A percentile compares a stretch with the other conserved stretches of the same genome.
Evolutionary conservation across 2,113 vertebrate genomes (phyloP).

Genomic region (Varanus salvator): DNA sequence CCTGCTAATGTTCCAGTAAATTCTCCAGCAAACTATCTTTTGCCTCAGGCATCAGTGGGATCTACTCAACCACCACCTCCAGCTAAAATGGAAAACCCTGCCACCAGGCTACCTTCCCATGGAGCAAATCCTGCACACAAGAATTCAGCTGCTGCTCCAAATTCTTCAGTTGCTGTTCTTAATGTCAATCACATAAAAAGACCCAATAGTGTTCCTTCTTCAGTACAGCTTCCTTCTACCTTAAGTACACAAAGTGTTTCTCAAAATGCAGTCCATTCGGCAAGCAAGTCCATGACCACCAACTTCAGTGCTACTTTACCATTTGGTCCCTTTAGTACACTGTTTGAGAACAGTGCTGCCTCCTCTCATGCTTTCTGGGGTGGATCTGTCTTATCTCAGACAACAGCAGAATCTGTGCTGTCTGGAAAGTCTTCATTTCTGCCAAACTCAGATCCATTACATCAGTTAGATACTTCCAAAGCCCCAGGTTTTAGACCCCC

Average conservation of each 20-base stretch:
- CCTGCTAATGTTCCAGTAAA: slow-evolving; percentile 77
- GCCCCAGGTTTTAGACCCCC: slow-evolving; percentile 95
- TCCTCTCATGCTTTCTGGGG: slow-evolving; percentile 97
- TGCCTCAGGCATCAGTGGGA: slow-evolving; percentile 83
- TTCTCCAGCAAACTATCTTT: slow-evolving; percentile 85
- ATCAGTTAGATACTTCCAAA: slow-evolving; percentile 96
- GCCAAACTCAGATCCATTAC: slow-evolving; percentile 93
- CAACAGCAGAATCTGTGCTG: slow-evolving; percentile 87
- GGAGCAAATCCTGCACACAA: slow-evolving; percentile 74
- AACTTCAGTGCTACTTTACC: slow-evolving; percentile 92
- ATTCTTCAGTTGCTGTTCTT: slow-evolving; percentile 80
- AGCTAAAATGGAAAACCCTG: slow-evolving; percentile 81
- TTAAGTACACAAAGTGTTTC: slow-evolving; percentile 96
- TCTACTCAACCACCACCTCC: slow-evolving; percentile 70
- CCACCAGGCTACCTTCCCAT: slow-evolving; percentile 76
- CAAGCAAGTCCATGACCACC: slow-evolving; percentile 87
- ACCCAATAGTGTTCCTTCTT: slow-evolving; percentile 86
- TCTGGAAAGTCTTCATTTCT: slow-evolving; percentile 88
- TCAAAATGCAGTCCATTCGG: slow-evolving; percentile 89
- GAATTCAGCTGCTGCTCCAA: slow-evolving; percentile 81
- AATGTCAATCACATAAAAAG: slow-evolving; percentile 82
- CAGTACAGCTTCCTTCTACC: slow-evolving; percentile 91
- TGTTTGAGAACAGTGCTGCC: slow-evolving; percentile 92
- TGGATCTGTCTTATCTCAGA: slow-evolving; percentile 90
- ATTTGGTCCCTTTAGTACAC: slow-evolving; percentile 94